Percentiles rank a stretch among this genome's conserved stretches.
Conservation (phyloP, 2,113 vertebrate genomes). For the Calidris pygmaea region DNA sequence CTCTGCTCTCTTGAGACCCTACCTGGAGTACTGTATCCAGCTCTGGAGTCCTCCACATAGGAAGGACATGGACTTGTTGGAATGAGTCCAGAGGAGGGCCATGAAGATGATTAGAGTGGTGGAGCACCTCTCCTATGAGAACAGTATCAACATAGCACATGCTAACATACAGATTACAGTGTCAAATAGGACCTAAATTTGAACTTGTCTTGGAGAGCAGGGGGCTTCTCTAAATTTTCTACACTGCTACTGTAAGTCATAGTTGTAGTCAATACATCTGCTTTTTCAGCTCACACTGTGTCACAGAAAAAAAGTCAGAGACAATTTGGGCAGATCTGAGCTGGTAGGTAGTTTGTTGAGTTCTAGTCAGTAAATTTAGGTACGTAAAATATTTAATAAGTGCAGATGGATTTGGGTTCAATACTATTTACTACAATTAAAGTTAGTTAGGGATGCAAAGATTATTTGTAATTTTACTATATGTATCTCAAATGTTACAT, state of each 20-base stretch:
- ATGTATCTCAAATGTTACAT: not conserved
- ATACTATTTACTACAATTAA: not conserved
- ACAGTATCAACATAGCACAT: not conserved
- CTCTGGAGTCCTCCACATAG: too few relatives aligned
- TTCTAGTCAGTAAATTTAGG: not conserved
- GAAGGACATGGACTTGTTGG: too few relatives aligned
- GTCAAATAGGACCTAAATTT: not conserved
- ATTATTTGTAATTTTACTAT: accelerated
- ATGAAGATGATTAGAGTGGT: too few relatives aligned
- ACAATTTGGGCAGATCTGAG: not conserved
- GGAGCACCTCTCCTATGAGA: too few relatives aligned
- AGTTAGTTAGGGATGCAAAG: not conserved
- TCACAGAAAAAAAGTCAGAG: not conserved
- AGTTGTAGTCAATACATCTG: not conserved
- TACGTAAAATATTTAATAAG: not conserved
- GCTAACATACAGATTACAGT: not conserved
- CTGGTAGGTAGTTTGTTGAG: not conserved
- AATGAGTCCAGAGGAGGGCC: too few relatives aligned
- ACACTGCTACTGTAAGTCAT: not conserved
- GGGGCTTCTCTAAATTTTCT: not conserved
- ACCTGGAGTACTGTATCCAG: too few relatives aligned
- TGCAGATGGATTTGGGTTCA: not conserved
- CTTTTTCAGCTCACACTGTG: not conserved
- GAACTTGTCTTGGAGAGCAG: not conserved
- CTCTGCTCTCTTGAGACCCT: too few relatives aligned